phyloP scores from a whole-genome alignment of 2,113 vertebrate species.

The Rhagologus leucostigma region DNA sequence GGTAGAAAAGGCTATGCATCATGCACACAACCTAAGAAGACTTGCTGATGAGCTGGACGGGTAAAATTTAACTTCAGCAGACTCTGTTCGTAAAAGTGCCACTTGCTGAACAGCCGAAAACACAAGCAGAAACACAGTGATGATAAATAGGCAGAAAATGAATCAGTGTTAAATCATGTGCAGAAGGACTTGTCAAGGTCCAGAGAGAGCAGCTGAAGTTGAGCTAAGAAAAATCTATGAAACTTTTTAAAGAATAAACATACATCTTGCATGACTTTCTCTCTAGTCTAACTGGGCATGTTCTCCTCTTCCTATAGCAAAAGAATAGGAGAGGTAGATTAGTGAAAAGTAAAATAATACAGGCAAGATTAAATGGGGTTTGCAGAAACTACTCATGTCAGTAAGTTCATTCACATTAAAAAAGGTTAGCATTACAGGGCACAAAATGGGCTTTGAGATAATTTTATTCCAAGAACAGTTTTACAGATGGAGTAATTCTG shows the following conservation, averaged over 20 bases:
- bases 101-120: neutral
- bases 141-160: neutral
- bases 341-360: neutral
- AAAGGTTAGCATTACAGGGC: neutral
- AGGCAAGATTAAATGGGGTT: neutral
- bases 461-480: neutral
- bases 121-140: neutral
- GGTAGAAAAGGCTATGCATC: constrained; percentile 80
- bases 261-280: neutral
- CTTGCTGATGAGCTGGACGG: constrained; percentile 80
- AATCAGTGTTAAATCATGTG: neutral
- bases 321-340: neutral
- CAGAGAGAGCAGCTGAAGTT: neutral
- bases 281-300: neutral
- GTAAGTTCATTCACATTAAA: neutral
- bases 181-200: neutral
- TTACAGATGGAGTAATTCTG: neutral
- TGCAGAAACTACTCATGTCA: neutral
- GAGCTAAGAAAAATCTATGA: neutral
- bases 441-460: neutral
- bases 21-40: constrained; percentile 78
- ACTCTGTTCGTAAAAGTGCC: neutral
- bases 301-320: neutral
- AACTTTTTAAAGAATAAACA: neutral
- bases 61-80: constrained; percentile 68